Base-by-base conservation (phyloP, 1,140 invertebrate species). In the Leucophenga varia region DNA sequence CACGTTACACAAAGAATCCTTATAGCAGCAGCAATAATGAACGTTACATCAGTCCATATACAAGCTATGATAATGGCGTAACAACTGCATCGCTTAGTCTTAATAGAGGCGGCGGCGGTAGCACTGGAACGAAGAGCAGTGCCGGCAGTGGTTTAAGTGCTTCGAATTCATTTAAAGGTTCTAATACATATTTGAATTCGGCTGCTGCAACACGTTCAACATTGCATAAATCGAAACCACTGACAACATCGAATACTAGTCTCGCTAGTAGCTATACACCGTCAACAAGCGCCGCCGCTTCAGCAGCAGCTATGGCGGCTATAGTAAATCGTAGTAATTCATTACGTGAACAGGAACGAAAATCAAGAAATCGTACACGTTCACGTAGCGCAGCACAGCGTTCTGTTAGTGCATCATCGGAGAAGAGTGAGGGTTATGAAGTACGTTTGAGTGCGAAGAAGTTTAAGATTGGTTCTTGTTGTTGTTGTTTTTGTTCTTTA, bases 341-440 rank as follows among this genome's bases (percentile, higher is more conserved):
- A 0, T 32, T 75, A 41, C 47, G 72, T 6, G 73, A 75, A 48
- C 72, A 75, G 49, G 73, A 75, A 21, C 65, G 73, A 16, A 75
- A 75, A 30, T 74, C 71, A 3, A 59, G 73, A 12, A 69, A 59
- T 47, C 69, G 72, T 28, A 64, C 68, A 9, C 52, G 68, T n/a
- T 61, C 64, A 1, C 59, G 61, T 43, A 72, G 64, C 10, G 69
- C 64, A 12, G 68, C 72, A 1, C 64, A 74, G 35, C 46, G 73
- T 18, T 75, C 73, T 10, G 50, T 71, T 5, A 75, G 73, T 49
- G 67, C 69, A 5, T 74, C 70, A 5, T 75, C 73, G 19, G 73
- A 75, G 43, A 75, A 75, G 28, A 86, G 84, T 30, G 85, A 87
- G 73, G 85, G 85, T 73, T 87, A 87, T 55, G 79, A 78, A 77